These are phyloP conservation scores for Eubasilissa splendida DNA, from an alignment of 2,888 invertebrate species.

Conservation along the genomic window DNA sequence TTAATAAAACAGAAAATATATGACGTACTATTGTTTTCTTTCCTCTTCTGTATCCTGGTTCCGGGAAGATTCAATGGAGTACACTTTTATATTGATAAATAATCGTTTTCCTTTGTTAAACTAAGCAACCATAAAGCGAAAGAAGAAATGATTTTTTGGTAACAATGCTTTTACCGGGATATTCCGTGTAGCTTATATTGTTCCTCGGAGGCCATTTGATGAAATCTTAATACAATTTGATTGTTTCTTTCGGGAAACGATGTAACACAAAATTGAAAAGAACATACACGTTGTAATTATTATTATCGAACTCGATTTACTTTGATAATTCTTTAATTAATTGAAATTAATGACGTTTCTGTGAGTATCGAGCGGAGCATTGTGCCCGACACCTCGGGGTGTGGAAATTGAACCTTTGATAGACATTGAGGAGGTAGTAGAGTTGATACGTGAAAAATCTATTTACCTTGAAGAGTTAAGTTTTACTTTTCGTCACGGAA, in stretches of 20 bases:
- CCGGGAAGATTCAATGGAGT: slow-evolving; percentile 32
- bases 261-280: slow-evolving; percentile 3
- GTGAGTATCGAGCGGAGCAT: no score
- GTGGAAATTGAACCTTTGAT: background rate
- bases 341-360: no score
- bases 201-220: background rate
- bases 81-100: slow-evolving; percentile 40
- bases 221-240: slow-evolving; percentile 27
- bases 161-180: slow-evolving; percentile 22
- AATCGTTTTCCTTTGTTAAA: slow-evolving; percentile 46
- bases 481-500: slow-evolving; percentile 54
- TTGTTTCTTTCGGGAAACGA: background rate
- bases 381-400: background rate
- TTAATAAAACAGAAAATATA: slow-evolving; percentile 36
- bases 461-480: slow-evolving; percentile 51
- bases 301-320: no score
- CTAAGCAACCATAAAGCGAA: slow-evolving; percentile 38
- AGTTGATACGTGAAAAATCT: slow-evolving; percentile 53
- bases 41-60: slow-evolving; percentile 12
- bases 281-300: no score
- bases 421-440: slow-evolving; percentile 16
- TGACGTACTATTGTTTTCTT: slow-evolving; percentile 33
- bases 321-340: no score
- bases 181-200: slow-evolving; percentile 12
- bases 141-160: slow-evolving; percentile 28